Evolutionary conservation across 2,113 vertebrate species (phyloP).

Genomic region (Lepisosteus oculatus): DNA sequence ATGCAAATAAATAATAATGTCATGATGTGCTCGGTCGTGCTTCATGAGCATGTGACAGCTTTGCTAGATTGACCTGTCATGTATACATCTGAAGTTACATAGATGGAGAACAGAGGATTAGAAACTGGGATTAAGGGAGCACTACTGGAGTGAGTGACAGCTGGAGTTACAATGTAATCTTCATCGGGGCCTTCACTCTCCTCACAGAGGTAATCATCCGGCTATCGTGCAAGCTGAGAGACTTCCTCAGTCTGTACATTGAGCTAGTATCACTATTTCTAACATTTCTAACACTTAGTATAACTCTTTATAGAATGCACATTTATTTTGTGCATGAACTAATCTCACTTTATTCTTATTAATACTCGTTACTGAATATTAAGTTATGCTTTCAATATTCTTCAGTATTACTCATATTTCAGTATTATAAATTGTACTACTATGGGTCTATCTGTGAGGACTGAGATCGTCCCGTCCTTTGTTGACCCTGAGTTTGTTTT

Average conservation of each 20-base stretch:
- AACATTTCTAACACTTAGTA: too few relatives aligned
- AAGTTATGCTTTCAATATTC: too few relatives aligned
- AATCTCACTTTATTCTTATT: too few relatives aligned
- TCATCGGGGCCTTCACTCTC: neutral
- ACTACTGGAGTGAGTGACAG: neutral
- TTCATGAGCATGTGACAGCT: neutral
- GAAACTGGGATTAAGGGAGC: neutral
- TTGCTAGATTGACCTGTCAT: conserved; percentile 3
- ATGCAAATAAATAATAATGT: neutral
- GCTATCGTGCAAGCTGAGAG: too few relatives aligned
- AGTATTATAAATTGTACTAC: conserved; percentile 1
- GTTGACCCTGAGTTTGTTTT: conserved; percentile 42
- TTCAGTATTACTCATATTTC: neutral
- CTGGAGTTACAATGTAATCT: neutral
- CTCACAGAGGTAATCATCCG: neutral
- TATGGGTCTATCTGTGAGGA: neutral
- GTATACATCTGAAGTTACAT: neutral
- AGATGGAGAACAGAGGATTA: neutral
- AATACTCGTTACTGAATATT: too few relatives aligned
- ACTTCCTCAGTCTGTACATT: neutral
- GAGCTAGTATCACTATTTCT: too few relatives aligned
- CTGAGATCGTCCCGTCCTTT: conserved; percentile 3
- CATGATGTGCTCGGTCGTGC: neutral
- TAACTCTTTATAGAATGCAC: too few relatives aligned
- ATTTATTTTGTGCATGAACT: too few relatives aligned